Base-by-base conservation (phyloP, 2,797 vertebrate species). In the Mustela erminea region DNA sequence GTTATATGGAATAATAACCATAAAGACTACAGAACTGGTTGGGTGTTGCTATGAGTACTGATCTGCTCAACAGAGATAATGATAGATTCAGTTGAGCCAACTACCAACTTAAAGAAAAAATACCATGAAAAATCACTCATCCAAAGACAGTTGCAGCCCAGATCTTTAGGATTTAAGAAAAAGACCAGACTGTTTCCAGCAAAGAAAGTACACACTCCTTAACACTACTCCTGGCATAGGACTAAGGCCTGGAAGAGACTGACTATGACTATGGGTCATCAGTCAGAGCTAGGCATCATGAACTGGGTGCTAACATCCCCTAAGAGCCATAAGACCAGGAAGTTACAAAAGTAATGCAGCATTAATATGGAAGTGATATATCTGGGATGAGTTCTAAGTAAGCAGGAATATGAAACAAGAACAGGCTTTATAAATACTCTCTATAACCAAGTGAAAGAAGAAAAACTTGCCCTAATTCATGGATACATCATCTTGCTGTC, bases 81-180 rank as follows among this genome's bases (percentile, higher is more conserved):
- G 20, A 82, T 15, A 88, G 58, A 56, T 56, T 83, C 62, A 85
- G 35, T 15, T 78, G 72, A 89, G 49, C 41, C 49, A 78, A 58
- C 78, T 52, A 70, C 20, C 49, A 85, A 78, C 52, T 68, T 95
- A 68, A 90, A 14, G 60, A 90, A 32, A 85, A 84, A 83, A 85
- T 38, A 60, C 6, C 32, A 12, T 7, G 23, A 46, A 58, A 35
- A 84, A 64, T 90, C 7, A 2, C n/a, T 77, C 25, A 43, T 23
- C 46, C 35, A 60, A 85, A n/a, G n/a, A n/a, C 3, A 78, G 41
- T 3, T 85, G 56, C 49, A 85, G 78, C 8, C 18, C 29, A 58
- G 46, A 41, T 56, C 35, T 38, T 94, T 78, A 77, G 52, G 17
- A 77, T 77, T 80, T 29, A 46, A 92, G 35, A 80, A 46, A 32